Conservation (phyloP, 2,888 invertebrate species). For the Crossocerus cetratus region DNA sequence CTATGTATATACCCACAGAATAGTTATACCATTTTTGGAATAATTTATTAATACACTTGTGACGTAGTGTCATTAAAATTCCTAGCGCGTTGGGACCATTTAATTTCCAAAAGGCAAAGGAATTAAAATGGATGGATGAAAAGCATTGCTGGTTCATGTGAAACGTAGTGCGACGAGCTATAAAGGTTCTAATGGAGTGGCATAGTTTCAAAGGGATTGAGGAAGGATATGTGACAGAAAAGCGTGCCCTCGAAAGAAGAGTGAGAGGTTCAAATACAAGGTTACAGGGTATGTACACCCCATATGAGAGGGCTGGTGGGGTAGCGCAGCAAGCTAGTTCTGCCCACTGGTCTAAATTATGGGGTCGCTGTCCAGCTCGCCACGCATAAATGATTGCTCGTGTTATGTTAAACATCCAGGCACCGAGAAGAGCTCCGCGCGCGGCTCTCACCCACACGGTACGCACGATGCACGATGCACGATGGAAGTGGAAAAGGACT, state of each 20-base stretch:
- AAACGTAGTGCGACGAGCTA: too few species aligned
- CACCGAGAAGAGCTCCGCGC: constrained; percentile 49
- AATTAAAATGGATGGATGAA: too few species aligned
- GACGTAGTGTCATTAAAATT: too few species aligned
- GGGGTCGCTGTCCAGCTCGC: constrained; percentile 73
- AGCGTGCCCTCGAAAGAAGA: constrained; percentile 6
- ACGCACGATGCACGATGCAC: constrained; percentile 42
- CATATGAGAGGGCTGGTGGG: constrained; percentile 57
- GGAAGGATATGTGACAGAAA: not conserved
- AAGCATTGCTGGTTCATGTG: too few species aligned
- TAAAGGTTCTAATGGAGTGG: too few species aligned
- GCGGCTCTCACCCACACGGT: constrained; percentile 70
- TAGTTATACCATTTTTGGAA: too few species aligned
- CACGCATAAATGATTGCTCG: constrained; percentile 76
- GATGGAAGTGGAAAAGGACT: constrained; percentile 56
- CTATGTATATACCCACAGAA: too few species aligned
- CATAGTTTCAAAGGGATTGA: not conserved
- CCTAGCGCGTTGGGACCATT: too few species aligned
- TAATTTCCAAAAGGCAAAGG: too few species aligned
- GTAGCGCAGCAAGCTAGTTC: constrained; percentile 66
- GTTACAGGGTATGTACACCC: constrained; percentile 55
- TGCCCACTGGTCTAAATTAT: constrained; percentile 74
- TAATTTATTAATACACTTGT: too few species aligned
- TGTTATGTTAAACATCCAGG: constrained; percentile 76
- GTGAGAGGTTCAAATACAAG: constrained; percentile 47